phyloP scores from a whole-genome alignment of 2,113 vertebrate genomes.

The Hylia prasina region DNA sequence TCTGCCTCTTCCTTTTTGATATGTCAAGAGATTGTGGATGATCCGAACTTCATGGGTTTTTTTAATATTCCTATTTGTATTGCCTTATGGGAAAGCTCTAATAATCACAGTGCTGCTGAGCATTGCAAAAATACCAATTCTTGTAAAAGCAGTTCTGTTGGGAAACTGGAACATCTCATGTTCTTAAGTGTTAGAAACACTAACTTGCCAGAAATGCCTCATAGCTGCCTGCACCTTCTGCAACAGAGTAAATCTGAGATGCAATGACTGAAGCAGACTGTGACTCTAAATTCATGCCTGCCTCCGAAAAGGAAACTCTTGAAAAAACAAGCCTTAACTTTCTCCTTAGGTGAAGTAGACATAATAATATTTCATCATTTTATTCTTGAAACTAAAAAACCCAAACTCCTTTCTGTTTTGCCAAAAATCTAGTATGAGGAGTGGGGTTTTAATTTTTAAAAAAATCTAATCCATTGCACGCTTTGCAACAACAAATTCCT shows the following conservation, averaged over 20 bases:
- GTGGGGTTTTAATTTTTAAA: neutral
- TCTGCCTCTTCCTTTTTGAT: neutral
- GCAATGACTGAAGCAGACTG: neutral
- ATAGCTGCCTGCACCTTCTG: neutral
- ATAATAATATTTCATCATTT: neutral
- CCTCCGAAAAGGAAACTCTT: neutral
- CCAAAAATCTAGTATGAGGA: neutral
- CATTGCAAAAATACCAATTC: neutral
- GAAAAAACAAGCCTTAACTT: constrained; percentile 19
- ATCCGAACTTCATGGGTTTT: neutral
- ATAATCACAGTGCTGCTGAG: neutral
- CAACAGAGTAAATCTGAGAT: neutral
- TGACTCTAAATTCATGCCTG: neutral
- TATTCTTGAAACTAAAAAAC: neutral
- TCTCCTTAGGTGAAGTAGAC: neutral
- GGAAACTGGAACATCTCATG: neutral
- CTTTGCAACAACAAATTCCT: neutral
- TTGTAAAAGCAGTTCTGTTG: neutral
- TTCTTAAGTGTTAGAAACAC: neutral
- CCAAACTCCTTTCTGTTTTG: neutral
- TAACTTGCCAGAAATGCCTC: neutral
- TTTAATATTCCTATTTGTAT: neutral
- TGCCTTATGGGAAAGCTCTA: neutral
- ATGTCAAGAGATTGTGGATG: neutral
- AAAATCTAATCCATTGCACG: neutral